Evolutionary conservation across 2,113 vertebrate genomes (phyloP).

Genomic region (Poecilia latipinna): DNA sequence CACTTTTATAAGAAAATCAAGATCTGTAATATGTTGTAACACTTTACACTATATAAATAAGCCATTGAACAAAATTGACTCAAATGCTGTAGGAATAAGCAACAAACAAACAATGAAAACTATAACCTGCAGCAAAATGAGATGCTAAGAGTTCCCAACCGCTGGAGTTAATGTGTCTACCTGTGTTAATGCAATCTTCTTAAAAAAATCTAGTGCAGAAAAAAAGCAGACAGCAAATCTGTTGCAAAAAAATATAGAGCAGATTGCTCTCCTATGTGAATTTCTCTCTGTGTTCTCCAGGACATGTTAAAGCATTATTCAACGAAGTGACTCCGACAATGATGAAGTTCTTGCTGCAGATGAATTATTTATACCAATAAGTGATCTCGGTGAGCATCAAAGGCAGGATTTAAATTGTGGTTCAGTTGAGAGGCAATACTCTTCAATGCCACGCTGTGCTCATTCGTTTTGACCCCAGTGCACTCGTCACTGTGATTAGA

Average conservation of each 20-base stretch:
- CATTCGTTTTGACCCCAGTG: conserved; percentile 26
- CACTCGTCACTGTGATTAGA: conserved; percentile 58
- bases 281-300: conserved; percentile 25
- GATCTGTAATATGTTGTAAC: no score
- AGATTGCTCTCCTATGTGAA: not conserved
- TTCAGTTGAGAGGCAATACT: conserved; percentile 26
- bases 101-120: no score
- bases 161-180: no score
- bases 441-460: conserved; percentile 19
- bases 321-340: conserved; percentile 1
- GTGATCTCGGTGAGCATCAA: conserved; percentile 53
- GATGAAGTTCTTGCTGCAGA: conserved; percentile 44
- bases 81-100: no score
- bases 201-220: no score
- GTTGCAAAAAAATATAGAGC: no score
- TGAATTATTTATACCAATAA: conserved; percentile 63
- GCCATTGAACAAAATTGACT: no score
- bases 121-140: no score
- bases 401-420: conserved; percentile 44
- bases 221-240: no score
- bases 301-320: conserved; percentile 34
- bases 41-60: no score
- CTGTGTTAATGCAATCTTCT: no score
- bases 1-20: not conserved
- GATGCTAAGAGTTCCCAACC: no score